These are phyloP conservation scores for Lordiphosa clarofinis DNA, from an alignment of 1,140 invertebrate genomes.

Conservation along the genomic window DNA sequence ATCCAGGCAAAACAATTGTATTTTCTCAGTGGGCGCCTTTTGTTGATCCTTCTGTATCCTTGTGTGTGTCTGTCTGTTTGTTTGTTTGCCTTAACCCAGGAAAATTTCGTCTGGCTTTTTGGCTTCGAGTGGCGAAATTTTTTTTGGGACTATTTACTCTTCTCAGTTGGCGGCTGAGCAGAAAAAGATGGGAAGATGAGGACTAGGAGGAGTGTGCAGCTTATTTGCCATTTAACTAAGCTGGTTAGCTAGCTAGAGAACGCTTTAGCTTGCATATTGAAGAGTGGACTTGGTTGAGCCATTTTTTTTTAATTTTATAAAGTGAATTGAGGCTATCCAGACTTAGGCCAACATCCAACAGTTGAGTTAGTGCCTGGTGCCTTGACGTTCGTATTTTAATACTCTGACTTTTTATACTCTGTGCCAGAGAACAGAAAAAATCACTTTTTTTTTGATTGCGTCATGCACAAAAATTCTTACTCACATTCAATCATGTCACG, in stretches of 20 bases:
- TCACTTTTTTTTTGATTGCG: no score
- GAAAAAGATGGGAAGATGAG: background rate
- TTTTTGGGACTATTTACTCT: constrained; percentile 51
- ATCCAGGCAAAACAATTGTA: constrained; percentile 50
- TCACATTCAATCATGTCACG: no score
- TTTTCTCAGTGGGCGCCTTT: constrained; percentile 51
- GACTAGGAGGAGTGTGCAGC: constrained; percentile 12
- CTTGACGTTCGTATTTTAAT: no score
- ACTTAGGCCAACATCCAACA: no score
- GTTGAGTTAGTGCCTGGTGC: no score
- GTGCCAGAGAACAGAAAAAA: no score
- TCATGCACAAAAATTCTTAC: no score
- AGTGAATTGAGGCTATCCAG: no score
- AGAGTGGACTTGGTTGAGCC: no score
- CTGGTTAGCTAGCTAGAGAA: constrained; percentile 47
- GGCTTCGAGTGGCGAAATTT: constrained; percentile 44
- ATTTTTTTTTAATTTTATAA: constrained; percentile 1
- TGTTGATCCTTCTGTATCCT: constrained; percentile 1
- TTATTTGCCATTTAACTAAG: constrained; percentile 69
- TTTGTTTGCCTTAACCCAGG: constrained; percentile 49
- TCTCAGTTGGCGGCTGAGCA: constrained; percentile 23
- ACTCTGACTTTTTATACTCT: no score
- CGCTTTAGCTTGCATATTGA: no score
- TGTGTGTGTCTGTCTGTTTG: constrained; percentile 16
- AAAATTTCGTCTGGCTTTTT: constrained; percentile 64